phyloP scores from a whole-genome alignment of 2,113 vertebrate genomes.

The Polypterus senegalus region DNA sequence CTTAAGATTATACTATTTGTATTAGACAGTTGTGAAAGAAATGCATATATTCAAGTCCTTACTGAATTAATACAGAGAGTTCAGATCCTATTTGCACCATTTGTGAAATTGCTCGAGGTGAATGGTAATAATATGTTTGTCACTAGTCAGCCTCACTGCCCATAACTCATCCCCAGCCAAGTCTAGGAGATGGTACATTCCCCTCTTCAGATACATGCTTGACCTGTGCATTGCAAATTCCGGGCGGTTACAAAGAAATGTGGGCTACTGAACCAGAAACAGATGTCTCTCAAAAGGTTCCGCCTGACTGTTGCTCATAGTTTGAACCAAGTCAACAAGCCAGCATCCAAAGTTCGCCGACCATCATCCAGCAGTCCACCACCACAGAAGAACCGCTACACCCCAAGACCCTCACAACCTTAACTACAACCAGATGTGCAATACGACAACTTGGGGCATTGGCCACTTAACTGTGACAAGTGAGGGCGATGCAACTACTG shows the following conservation, averaged over 20 bases:
- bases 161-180: conserved; percentile 18
- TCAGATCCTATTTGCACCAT: conserved; percentile 20
- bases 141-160: conserved; percentile 9
- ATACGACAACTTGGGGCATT: conserved; percentile 17
- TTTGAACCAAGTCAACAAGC: too few relatives aligned
- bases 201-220: conserved; percentile 11
- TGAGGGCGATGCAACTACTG: too few relatives aligned
- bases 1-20: conserved; percentile 13
- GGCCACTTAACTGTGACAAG: conserved; percentile 14
- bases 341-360: conserved; percentile 12
- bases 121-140: conserved; percentile 8
- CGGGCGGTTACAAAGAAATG: conserved; percentile 12
- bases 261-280: conserved; percentile 13
- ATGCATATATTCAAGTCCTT: conserved; percentile 2
- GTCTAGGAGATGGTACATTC: conserved; percentile 17
- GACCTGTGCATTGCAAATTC: conserved; percentile 12
- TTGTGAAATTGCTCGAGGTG: neutral
- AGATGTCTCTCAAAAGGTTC: conserved; percentile 16
- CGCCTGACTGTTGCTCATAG: conserved; percentile 12
- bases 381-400: conserved; percentile 10
- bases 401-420: conserved; percentile 4
- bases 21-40: conserved; percentile 4
- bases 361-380: conserved; percentile 4
- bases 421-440: conserved; percentile 3
- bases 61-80: conserved; percentile 16